Evolutionary conservation across 2,113 vertebrate species (phyloP).

Genomic region (Lepus timidus): DNA sequence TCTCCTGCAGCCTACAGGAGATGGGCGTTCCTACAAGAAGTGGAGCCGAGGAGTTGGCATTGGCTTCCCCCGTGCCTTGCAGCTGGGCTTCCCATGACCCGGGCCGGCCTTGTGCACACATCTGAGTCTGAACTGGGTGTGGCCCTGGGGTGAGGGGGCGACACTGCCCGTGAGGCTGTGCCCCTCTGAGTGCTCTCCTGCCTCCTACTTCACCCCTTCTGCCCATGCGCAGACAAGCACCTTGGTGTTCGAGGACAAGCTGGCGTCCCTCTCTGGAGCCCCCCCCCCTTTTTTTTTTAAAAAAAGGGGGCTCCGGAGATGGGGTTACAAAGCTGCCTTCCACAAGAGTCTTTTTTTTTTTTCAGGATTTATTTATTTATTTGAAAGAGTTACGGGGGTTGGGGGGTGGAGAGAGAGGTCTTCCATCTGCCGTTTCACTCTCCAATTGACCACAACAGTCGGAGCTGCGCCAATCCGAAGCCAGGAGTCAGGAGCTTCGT

Average conservation of each 20-base stretch:
- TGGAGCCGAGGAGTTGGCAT: background rate
- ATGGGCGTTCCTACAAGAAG: too few species aligned
- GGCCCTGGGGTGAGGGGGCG: background rate
- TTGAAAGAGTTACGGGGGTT: too few species aligned
- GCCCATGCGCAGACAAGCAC: background rate
- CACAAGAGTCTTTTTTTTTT: too few species aligned
- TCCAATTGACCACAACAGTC: too few species aligned
- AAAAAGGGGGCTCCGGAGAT: background rate
- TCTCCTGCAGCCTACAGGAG: too few species aligned
- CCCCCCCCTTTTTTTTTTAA: too few species aligned
- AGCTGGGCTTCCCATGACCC: background rate
- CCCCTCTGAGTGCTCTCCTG: background rate
- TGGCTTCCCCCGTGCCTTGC: background rate
- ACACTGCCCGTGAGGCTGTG: background rate
- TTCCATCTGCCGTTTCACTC: too few species aligned
- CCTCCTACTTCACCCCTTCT: background rate
- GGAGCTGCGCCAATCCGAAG: too few species aligned
- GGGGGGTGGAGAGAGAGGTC: too few species aligned
- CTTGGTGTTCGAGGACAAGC: background rate
- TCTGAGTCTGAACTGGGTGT: slow-evolving; percentile 24
- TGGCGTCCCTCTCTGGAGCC: background rate
- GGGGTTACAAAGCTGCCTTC: slow-evolving; percentile 2
- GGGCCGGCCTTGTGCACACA: background rate
- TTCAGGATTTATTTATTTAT: too few species aligned
- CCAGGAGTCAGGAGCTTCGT: too few species aligned